phyloP scores from a whole-genome alignment of 2,888 invertebrate genomes.

The Meteorus colon region DNA sequence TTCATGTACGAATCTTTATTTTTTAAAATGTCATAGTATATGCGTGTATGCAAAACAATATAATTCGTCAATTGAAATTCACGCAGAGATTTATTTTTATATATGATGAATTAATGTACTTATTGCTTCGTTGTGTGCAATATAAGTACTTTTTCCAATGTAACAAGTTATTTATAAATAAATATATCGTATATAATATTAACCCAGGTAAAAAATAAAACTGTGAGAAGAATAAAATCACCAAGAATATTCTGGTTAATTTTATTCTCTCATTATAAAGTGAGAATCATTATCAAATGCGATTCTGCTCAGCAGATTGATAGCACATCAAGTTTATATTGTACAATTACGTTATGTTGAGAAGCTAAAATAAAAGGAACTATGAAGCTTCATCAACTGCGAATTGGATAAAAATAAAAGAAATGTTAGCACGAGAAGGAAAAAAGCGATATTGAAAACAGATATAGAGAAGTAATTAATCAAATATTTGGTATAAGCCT shows the following conservation, averaged over 20 bases:
- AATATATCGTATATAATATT: neutral
- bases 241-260: neutral
- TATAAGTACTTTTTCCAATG: neutral
- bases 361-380: no score
- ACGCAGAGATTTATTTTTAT: slow-evolving; percentile 33
- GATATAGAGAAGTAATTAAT: neutral
- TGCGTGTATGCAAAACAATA: slow-evolving; percentile 1
- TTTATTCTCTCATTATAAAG: neutral
- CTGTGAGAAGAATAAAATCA: neutral
- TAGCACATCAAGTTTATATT: neutral
- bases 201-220: no score
- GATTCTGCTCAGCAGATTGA: neutral
- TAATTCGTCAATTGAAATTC: slow-evolving; percentile 14
- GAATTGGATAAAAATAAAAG: no score
- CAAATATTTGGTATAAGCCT: neutral
- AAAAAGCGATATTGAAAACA: neutral
- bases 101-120: slow-evolving; percentile 27
- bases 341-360: neutral
- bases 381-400: no score
- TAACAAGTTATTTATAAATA: neutral
- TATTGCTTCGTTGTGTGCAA: slow-evolving; percentile 14
- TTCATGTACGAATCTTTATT: slow-evolving; percentile 38
- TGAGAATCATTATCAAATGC: neutral
- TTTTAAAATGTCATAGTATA: slow-evolving; percentile 38
- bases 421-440: no score